phyloP scores from a whole-genome alignment of 1,140 invertebrate genomes.

The Andricus grossulariae region DNA sequence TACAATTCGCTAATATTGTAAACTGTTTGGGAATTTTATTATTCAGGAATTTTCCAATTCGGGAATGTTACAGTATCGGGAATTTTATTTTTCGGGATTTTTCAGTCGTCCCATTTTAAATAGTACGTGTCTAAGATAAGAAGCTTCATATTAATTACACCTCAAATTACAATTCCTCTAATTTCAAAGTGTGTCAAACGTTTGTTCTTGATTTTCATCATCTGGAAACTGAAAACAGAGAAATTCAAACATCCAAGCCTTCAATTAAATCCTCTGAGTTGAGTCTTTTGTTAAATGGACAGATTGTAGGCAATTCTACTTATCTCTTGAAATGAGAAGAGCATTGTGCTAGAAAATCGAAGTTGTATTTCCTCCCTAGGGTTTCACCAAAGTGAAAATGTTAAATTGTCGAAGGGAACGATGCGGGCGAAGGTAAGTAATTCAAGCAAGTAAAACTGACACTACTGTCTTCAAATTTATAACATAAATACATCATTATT shows the following conservation, averaged over 20 bases:
- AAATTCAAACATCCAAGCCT: slow-evolving; percentile 6
- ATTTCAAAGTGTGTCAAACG: not conserved
- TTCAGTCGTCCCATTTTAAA: too few species aligned
- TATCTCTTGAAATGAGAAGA: slow-evolving; percentile 12
- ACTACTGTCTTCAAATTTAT: not conserved
- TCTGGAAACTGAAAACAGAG: not conserved
- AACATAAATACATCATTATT: not conserved
- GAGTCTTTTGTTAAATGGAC: slow-evolving; percentile 23
- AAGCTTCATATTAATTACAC: too few species aligned
- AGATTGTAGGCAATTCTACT: slow-evolving; percentile 10
- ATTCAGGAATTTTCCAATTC: too few species aligned
- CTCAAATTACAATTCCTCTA: not conserved
- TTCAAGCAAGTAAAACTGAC: slow-evolving; percentile 49
- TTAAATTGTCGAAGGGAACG: slow-evolving; percentile 25
- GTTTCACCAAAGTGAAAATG: slow-evolving; percentile 40
- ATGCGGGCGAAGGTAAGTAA: slow-evolving; percentile 62
- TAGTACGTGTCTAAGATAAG: too few species aligned
- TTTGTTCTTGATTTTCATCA: not conserved
- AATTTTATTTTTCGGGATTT: too few species aligned
- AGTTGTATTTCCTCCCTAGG: slow-evolving; percentile 34
- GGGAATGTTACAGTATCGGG: too few species aligned
- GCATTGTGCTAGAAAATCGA: slow-evolving; percentile 28
- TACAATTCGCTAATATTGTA: too few species aligned
- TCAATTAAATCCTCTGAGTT: slow-evolving; percentile 29
- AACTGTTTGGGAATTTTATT: too few species aligned